Conservation (phyloP, 2,113 vertebrate species). For the Peromyscus leucopus region DNA sequence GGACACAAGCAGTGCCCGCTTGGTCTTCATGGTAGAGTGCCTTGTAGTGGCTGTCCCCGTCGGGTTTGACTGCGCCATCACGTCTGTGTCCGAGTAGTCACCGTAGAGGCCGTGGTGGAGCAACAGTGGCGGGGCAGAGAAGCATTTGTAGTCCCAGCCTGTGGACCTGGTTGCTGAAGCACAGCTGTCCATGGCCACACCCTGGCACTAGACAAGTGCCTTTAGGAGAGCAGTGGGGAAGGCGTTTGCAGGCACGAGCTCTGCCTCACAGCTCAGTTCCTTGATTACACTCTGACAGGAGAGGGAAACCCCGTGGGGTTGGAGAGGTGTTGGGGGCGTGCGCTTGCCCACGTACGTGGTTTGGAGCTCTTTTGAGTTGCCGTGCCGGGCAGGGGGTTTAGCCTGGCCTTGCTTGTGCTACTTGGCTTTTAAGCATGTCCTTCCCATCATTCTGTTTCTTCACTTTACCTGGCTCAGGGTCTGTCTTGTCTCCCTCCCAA, state of each 20-base stretch:
- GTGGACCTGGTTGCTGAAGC: background rate
- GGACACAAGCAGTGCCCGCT: background rate
- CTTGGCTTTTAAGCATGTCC: background rate
- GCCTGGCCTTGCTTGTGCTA: background rate
- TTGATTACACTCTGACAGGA: background rate
- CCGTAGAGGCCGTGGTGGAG: background rate
- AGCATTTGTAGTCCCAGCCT: background rate
- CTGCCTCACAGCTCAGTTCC: background rate
- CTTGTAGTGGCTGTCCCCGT: background rate
- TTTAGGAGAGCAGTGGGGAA: background rate
- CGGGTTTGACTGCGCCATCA: conserved; percentile 22
- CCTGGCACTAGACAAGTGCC: background rate
- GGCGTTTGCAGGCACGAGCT: background rate
- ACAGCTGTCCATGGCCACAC: background rate
- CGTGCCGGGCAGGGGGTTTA: background rate
- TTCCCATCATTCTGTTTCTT: background rate
- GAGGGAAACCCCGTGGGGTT: background rate
- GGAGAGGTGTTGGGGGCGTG: no score
- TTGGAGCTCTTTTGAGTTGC: background rate
- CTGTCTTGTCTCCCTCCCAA: background rate
- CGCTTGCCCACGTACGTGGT: fast-evolving
- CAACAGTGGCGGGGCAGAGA: background rate
- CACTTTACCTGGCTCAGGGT: background rate
- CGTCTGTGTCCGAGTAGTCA: background rate
- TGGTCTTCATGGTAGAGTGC: background rate